Evolutionary conservation across 2,888 invertebrate genomes (phyloP), one percentile per base, ranked within the genome.

Genomic region (Gari tellinella): DNA sequence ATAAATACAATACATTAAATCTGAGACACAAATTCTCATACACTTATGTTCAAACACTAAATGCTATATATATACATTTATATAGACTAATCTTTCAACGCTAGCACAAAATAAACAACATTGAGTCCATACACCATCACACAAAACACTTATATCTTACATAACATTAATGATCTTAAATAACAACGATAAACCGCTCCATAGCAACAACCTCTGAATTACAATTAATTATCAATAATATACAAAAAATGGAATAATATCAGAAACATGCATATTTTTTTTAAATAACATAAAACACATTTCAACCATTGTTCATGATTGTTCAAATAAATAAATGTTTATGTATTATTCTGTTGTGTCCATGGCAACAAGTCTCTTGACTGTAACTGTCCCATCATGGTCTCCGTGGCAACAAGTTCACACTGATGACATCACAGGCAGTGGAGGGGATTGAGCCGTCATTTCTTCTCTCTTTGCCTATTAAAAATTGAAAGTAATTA

Each of bases 401-500:
- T 49, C 14, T 14, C 53, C 53, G 37, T 53, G 40, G 53, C 14
- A 40, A 64, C 51, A 49, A 51, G 56, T 31, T 51, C 49, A 51
- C 40, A 49, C 38, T 23, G 49, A 40, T 21, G 61, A 41, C 21
- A 70, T 75, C 69, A 75, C 65, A 66, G 72, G 57, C 62, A 77
- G 49, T 40, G 72, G 72, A 10, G 77, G 77, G 8, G 77, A 77
- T 31, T 65, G 62, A 38, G 69, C 68, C 15, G 65, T 77, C 69
- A 77, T 77, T 72, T 77, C 72, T 72, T 77, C 77, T 77, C 77
- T 77, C 77, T 72, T 77, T 72, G 77, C 66, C 77, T 77, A 64
- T 2, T 19, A 60, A 46, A 58, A 19, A 25, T 7, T 31, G 10
- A n/a, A n/a, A n/a, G n/a, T n/a, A n/a, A n/a, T n/a, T n/a, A n/a